These are phyloP conservation scores for Aeoliscus strigatus DNA, from an alignment of 2,797 vertebrate species.

Conservation along the genomic window DNA sequence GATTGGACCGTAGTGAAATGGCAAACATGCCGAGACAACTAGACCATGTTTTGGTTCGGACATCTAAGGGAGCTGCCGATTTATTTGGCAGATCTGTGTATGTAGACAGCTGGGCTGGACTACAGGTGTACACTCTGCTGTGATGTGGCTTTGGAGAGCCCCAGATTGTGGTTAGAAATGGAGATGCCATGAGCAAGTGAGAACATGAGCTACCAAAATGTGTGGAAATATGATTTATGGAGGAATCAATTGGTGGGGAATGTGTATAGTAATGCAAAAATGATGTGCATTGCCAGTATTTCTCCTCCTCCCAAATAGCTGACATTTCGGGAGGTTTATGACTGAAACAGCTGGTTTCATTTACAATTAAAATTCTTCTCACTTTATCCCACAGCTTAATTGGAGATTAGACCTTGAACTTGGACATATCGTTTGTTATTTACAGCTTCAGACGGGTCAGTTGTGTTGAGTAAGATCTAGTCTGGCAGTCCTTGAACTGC, in stretches of 20 bases:
- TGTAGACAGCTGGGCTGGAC: conserved; percentile 70
- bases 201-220: conserved; percentile 39
- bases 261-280: conserved; percentile 3
- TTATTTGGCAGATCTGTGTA: conserved; percentile 58
- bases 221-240: conserved; percentile 42
- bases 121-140: conserved; percentile 62
- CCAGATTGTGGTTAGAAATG: conserved; percentile 43
- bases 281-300: conserved; percentile 2
- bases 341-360: conserved; percentile 39
- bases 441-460: conserved; percentile 58
- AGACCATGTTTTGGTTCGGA: conserved; percentile 66
- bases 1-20: conserved; percentile 49
- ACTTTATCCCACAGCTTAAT: conserved; percentile 46
- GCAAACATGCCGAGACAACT: conserved; percentile 66
- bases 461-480: conserved; percentile 50
- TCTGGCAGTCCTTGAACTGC: conserved; percentile 63
- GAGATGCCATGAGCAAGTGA: conserved; percentile 50
- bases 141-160: conserved; percentile 58
- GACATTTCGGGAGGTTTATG: conserved; percentile 12
- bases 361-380: conserved; percentile 38
- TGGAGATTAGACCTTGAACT: conserved; percentile 57
- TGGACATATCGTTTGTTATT: conserved; percentile 61
- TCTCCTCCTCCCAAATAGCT: conserved; percentile 2
- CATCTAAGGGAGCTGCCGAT: conserved; percentile 55
- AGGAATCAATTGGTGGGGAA: conserved; percentile 9